Evolutionary conservation across 2,888 invertebrate genomes (phyloP), one percentile per base, ranked within the genome.

Genomic region (Cerceris rybyensis): DNA sequence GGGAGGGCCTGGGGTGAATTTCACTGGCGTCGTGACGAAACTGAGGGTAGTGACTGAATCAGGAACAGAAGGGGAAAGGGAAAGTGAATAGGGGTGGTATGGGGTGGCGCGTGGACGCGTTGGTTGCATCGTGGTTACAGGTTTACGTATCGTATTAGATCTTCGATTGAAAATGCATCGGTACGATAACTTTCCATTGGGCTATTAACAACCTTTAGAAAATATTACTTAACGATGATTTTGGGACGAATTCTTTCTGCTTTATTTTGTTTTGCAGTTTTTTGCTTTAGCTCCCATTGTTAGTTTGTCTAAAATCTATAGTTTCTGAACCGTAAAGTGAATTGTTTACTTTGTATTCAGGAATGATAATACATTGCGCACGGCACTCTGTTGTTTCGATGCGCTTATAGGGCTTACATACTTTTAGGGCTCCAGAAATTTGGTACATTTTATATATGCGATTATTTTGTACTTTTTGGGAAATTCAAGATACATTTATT

Each of bases 1-100:
- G 28, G 28, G 28, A 28, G 28, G 28, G 28, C 28, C 28, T 50
- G 55, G 80, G 72, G 69, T 75, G 39, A 61, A 60, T 80, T 70
- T 71, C 71, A 52, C 67, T 78, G 74, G 73, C 78, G 82, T 82
- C 54, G 70, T 41, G 39, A 72, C 76, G 57, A 84, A 84, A 76
- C 67, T 69, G 66, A 74, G 85, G 83, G 84, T 83, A 70, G 69
- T 75, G 77, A 75, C 77, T 68, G 77, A 66, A 70, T 65, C 17
- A 43, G 54, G 76, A 50, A 6, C 14, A 11, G 42, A 55, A 17
- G 14, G 28, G 50, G n/a, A 58, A 59, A 69, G 59, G 57, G 28
- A 74, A 58, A 68, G 70, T 66, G 68, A 69, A 65, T 50, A 41
- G 58, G 70, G 70, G 61, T 75, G 43, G 69, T 43, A 17, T 39